Percentiles rank a stretch among this genome's conserved stretches.
phyloP scores from a whole-genome alignment of 2,113 vertebrate species.

The Ptilorrhoa leucosticta region DNA sequence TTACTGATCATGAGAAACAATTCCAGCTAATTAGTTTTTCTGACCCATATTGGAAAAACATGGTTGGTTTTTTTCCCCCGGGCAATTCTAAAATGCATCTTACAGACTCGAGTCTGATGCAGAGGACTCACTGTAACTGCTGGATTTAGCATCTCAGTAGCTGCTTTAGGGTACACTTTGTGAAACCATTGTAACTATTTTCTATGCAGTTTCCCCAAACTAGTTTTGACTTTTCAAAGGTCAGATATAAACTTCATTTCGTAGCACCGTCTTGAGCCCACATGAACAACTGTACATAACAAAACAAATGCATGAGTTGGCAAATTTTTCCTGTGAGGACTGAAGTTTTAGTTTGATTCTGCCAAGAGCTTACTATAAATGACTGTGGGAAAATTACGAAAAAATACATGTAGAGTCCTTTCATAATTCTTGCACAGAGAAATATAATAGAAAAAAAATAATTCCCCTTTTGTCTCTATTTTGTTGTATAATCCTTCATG shows the following conservation, averaged over 20 bases:
- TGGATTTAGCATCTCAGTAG: background rate
- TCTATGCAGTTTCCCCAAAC: background rate
- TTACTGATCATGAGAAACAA: constrained; percentile 20
- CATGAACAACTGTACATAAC: constrained; percentile 4
- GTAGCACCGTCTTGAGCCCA: constrained; percentile 17
- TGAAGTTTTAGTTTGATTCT: constrained; percentile 2
- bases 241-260: background rate
- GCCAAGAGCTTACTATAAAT: constrained; percentile 17
- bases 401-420: background rate
- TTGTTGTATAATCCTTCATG: constrained; percentile 15
- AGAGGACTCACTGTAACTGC: background rate
- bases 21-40: constrained; percentile 18
- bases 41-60: background rate
- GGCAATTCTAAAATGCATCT: background rate
- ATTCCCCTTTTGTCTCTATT: constrained; percentile 10
- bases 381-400: constrained; percentile 17
- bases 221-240: constrained; percentile 26
- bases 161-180: background rate
- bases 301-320: background rate
- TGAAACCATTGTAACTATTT: background rate
- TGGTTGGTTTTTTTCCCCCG: background rate
- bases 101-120: background rate
- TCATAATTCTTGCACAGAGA: background rate
- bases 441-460: constrained; percentile 4
- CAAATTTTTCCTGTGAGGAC: background rate